Evolutionary conservation across 2,797 vertebrate genomes (phyloP), one percentile per base, ranked within the genome.

Genomic region (Selene dorsalis): DNA sequence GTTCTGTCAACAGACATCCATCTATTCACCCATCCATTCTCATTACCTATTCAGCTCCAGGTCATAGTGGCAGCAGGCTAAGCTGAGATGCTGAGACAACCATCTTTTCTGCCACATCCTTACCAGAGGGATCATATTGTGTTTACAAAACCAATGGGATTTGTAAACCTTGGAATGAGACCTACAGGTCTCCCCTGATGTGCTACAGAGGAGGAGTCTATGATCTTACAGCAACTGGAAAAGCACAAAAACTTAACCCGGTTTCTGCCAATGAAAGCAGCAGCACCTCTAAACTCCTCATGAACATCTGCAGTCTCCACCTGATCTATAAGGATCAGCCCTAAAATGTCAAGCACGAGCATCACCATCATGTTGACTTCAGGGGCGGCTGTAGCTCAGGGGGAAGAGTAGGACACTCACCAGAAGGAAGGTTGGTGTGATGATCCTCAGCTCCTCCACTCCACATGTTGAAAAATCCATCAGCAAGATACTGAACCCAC

Each of bases 121-220:
- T 62, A 73, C 20, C 35, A 73, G 13, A 9, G 26, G 30, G 6
- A 56, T 77, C 30, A 32, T 20, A 43, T 26, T 2, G 7, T 58
- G 18, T 56, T 62, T 32, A 59, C 59, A 43, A 71, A 14, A 16
- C 64, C 68, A 8, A 14, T 65, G 58, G 55, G 79, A 77, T 69
- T 73, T 71, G 38, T 76, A 73, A 74, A 76, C 59, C 71, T 64
- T 60, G 47, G 16, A 48, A 71, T 61, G 35, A 71, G 58, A 56
- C 50, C 65, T 38, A 1, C 38, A 24, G 38, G 24, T 69, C 39
- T 71, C 10, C 47, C 50, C 50, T 20, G 43, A 59, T 53, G 43
- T 50, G 43, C 58, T n/a, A 59, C 38, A 69, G 32, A 6, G 64
- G 60, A 57, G 10, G 10, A 1, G 1, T 56, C 17, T 35, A 6